A percentile compares a stretch with the other conserved stretches of the same genome.
phyloP scores from a whole-genome alignment of 2,888 invertebrate genomes.

The Yponomeuta sedellus region DNA sequence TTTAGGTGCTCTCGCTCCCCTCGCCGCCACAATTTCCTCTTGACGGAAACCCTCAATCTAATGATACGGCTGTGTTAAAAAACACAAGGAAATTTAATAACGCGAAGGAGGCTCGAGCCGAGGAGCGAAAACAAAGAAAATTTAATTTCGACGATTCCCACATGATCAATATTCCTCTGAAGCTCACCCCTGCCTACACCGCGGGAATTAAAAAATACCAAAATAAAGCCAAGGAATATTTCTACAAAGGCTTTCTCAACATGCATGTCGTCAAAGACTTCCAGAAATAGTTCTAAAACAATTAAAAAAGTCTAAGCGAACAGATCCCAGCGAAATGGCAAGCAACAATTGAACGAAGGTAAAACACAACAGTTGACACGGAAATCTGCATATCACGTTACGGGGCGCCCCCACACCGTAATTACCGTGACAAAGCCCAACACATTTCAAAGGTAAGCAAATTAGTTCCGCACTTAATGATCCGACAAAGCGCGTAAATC shows the following conservation, averaged over 20 bases:
- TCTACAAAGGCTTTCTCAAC: not conserved
- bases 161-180: conserved; percentile 70
- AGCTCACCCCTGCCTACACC: conserved; percentile 47
- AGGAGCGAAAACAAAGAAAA: conserved; percentile 70
- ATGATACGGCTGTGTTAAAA: conserved; percentile 77
- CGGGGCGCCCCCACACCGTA: conserved; percentile 55
- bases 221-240: not conserved
- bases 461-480: conserved; percentile 76
- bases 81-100: conserved; percentile 78
- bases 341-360: not conserved
- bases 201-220: conserved; percentile 46
- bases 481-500: conserved; percentile 76
- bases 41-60: conserved; percentile 77
- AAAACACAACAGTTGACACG: conserved; percentile 22
- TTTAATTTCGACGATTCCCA: conserved; percentile 75
- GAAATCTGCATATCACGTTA: conserved; percentile 70
- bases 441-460: conserved; percentile 77
- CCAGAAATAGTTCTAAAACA: not conserved
- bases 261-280: not conserved
- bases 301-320: not conserved
- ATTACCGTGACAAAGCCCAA: conserved; percentile 69
- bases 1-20: conserved; percentile 70
- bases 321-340: not conserved
- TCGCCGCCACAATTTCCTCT: conserved; percentile 71
- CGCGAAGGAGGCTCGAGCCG: conserved; percentile 58